Percentiles rank a stretch among this genome's conserved stretches.
phyloP scores from a whole-genome alignment of 2,113 vertebrate species.

The Xiphophorus maculatus region DNA sequence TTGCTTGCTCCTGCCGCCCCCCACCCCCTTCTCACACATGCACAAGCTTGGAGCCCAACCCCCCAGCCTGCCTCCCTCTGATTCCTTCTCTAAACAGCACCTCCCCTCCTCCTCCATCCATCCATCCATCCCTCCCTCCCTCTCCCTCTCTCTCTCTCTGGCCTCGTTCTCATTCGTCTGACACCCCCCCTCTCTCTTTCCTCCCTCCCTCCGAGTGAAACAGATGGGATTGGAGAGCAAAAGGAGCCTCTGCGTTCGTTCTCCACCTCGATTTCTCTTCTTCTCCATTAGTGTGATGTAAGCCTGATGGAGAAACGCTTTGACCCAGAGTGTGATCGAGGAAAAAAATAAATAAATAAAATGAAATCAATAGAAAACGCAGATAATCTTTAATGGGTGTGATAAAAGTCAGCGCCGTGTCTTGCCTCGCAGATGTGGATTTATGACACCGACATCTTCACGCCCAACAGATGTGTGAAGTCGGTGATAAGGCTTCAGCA shows the following conservation, averaged over 20 bases:
- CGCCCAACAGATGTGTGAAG: slow-evolving; percentile 45
- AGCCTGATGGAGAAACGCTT: slow-evolving; percentile 42
- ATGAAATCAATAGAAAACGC: slow-evolving; percentile 35
- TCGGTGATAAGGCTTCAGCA: slow-evolving; percentile 11
- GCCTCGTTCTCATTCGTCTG: slow-evolving; percentile 82
- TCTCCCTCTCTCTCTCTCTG: slow-evolving; percentile 54
- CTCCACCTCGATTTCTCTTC: slow-evolving; percentile 58
- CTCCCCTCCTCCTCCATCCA: slow-evolving; percentile 73
- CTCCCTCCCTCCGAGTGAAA: slow-evolving; percentile 72
- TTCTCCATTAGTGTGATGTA: slow-evolving; percentile 53
- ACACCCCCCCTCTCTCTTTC: slow-evolving; percentile 54
- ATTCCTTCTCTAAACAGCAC: slow-evolving; percentile 81
- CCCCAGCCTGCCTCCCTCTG: slow-evolving; percentile 78
- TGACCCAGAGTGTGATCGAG: slow-evolving; percentile 29
- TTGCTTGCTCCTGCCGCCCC: slow-evolving; percentile 63
- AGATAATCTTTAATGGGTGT: slow-evolving; percentile 16
- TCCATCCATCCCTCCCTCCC: slow-evolving; percentile 39
- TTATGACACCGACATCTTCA: slow-evolving; percentile 24
- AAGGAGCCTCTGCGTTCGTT: slow-evolving; percentile 61
- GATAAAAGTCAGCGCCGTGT: slow-evolving; percentile 17
- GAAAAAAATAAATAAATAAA: neutral
- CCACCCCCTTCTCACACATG: slow-evolving; percentile 62
- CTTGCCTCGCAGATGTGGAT: slow-evolving; percentile 32
- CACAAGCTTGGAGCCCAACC: slow-evolving; percentile 79
- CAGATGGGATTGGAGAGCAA: slow-evolving; percentile 79